phyloP scores from a whole-genome alignment of 2,113 vertebrate genomes.

The Crotalus viridis region DNA sequence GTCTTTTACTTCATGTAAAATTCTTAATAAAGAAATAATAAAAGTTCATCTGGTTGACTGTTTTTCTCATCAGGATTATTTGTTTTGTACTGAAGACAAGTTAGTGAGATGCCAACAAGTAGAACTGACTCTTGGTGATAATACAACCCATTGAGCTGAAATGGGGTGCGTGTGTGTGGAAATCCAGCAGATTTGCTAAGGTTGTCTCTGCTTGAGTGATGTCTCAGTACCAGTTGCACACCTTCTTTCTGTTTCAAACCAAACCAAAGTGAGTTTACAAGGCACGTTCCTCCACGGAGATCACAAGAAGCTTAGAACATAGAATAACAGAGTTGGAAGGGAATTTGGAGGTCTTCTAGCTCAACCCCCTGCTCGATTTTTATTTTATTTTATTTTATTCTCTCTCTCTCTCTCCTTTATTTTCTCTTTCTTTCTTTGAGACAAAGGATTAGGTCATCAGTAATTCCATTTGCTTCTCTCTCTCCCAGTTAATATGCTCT shows the following conservation, averaged over 20 bases:
- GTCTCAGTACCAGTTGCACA: conserved; percentile 58
- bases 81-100: conserved; percentile 30
- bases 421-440: conserved; percentile 64
- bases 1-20: neutral
- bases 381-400: neutral
- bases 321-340: neutral
- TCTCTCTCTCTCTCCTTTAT: conserved; percentile 43
- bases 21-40: conserved; percentile 14
- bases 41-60: neutral
- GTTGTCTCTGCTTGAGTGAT: conserved; percentile 54
- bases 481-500: conserved; percentile 70
- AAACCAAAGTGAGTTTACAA: conserved; percentile 61
- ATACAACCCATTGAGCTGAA: neutral
- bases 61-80: neutral
- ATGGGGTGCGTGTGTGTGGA: neutral
- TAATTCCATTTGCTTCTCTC: conserved; percentile 63
- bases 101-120: neutral
- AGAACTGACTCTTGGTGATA: neutral
- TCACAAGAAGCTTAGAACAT: conserved; percentile 55
- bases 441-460: conserved; percentile 65
- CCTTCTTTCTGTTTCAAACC: conserved; percentile 65
- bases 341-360: neutral
- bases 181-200: conserved; percentile 53
- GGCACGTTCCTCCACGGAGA: conserved; percentile 64
- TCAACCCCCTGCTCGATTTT: neutral